phyloP scores from a whole-genome alignment of 2,888 invertebrate species.

The Eucera pruinosa region DNA sequence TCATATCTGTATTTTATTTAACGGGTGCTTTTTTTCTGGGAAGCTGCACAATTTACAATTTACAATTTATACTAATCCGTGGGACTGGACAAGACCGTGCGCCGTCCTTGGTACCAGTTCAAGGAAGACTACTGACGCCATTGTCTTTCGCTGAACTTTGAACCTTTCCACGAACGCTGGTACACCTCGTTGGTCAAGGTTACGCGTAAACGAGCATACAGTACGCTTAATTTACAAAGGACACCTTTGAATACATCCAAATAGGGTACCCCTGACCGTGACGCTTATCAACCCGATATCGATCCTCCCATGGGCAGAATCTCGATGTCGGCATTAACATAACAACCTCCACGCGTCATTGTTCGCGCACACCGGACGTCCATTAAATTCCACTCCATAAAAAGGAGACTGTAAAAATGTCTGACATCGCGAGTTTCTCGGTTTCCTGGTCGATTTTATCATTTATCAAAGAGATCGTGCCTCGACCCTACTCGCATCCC shows the following conservation, averaged over 20 bases:
- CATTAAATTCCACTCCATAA: neutral
- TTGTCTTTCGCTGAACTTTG: conserved; percentile 57
- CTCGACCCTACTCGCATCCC: no score
- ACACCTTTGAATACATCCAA: conserved; percentile 24
- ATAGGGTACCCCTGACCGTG: conserved; percentile 17
- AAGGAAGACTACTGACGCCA: conserved; percentile 46
- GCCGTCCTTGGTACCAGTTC: conserved; percentile 48
- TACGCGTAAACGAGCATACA: conserved; percentile 6
- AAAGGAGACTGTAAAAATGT: neutral
- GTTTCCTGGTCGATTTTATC: conserved; percentile 42
- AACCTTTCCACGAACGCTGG: conserved; percentile 36
- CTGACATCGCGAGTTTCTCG: conserved; percentile 14
- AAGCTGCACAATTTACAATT: no score
- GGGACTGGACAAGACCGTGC: conserved; percentile 16
- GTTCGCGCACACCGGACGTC: conserved; percentile 16
- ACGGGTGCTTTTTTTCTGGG: no score
- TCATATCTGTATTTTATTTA: no score
- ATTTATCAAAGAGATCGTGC: conserved; percentile 41
- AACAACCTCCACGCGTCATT: conserved; percentile 10
- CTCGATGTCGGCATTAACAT: conserved; percentile 24
- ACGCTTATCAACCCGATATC: conserved; percentile 39
- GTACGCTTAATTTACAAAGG: conserved; percentile 29
- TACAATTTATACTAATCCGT: neutral
- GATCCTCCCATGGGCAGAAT: conserved; percentile 1
- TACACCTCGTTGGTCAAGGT: conserved; percentile 47